Evolutionary conservation across 2,797 vertebrate species (phyloP).

Genomic region (Podargus strigoides): DNA sequence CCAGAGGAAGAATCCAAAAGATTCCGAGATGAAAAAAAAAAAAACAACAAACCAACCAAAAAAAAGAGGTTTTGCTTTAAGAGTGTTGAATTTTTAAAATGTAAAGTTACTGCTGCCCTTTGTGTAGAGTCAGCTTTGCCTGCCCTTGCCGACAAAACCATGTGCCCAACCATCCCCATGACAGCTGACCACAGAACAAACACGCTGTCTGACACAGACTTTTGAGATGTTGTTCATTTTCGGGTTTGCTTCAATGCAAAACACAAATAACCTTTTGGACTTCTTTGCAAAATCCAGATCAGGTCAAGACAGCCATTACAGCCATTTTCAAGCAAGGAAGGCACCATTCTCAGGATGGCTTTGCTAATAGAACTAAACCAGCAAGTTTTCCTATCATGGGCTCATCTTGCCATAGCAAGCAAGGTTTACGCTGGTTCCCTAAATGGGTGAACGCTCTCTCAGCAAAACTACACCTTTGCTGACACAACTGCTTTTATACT

Average conservation of each 20-base stretch:
- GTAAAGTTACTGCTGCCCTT: neutral
- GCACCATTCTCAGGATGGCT: neutral
- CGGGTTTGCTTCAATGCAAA: neutral
- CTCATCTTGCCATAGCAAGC: neutral
- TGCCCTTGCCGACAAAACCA: neutral
- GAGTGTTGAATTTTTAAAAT: neutral
- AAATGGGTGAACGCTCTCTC: neutral
- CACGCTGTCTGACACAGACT: fast-evolving
- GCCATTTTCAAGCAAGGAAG: neutral
- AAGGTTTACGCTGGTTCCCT: neutral
- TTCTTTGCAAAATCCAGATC: neutral
- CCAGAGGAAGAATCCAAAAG: neutral
- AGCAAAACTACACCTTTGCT: constrained; percentile 48
- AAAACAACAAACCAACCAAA: too few relatives aligned
- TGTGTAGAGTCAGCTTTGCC: neutral
- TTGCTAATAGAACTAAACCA: neutral
- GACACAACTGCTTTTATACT: neutral
- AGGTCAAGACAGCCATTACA: neutral
- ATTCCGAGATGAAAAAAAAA: neutral
- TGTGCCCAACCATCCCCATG: neutral
- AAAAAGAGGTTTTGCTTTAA: neutral
- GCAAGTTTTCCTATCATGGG: neutral
- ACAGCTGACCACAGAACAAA: neutral
- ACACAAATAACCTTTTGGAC: neutral
- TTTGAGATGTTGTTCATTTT: neutral